These are phyloP conservation scores for Capitulum mitella DNA, from an alignment of 2,888 invertebrate genomes.

Conservation along the genomic window DNA sequence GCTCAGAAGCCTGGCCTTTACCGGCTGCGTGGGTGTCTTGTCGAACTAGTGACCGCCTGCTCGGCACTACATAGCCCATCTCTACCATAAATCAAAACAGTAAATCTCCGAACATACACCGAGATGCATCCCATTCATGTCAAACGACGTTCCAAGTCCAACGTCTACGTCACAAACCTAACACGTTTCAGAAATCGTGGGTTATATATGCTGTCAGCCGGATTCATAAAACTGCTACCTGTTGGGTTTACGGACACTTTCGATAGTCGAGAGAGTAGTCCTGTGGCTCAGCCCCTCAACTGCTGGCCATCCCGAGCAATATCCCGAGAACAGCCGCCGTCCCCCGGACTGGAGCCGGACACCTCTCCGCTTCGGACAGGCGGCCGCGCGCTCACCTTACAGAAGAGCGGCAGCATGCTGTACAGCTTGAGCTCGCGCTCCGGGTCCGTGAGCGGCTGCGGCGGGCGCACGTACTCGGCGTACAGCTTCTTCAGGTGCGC, in stretches of 20 bases:
- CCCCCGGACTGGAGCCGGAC: too few relatives aligned
- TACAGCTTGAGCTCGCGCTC: slow-evolving; percentile 89
- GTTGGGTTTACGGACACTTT: neutral
- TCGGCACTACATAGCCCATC: too few relatives aligned
- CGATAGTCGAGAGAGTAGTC: neutral
- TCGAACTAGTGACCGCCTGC: too few relatives aligned
- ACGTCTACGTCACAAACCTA: too few relatives aligned
- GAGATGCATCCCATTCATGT: too few relatives aligned
- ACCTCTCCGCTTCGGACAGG: neutral
- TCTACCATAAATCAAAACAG: too few relatives aligned
- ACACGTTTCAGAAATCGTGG: too few relatives aligned
- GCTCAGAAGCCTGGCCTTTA: too few relatives aligned
- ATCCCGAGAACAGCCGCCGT: slow-evolving; percentile 48
- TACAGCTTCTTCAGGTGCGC: slow-evolving; percentile 95
- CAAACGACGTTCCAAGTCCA: too few relatives aligned
- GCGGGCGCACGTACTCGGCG: slow-evolving; percentile 84
- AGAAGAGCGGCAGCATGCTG: slow-evolving; percentile 95
- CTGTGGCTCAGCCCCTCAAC: neutral
- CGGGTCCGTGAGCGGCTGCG: slow-evolving; percentile 66
- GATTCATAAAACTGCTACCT: neutral
- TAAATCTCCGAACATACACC: too few relatives aligned
- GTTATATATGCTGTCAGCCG: neutral
- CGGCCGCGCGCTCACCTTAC: slow-evolving; percentile 63
- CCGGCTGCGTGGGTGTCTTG: too few relatives aligned
- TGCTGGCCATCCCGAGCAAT: slow-evolving; percentile 44